Percentiles rank a stretch among this genome's conserved stretches.
Evolutionary conservation across 2,797 vertebrate species (phyloP).

Genomic region (Eutrigla gurnardus): DNA sequence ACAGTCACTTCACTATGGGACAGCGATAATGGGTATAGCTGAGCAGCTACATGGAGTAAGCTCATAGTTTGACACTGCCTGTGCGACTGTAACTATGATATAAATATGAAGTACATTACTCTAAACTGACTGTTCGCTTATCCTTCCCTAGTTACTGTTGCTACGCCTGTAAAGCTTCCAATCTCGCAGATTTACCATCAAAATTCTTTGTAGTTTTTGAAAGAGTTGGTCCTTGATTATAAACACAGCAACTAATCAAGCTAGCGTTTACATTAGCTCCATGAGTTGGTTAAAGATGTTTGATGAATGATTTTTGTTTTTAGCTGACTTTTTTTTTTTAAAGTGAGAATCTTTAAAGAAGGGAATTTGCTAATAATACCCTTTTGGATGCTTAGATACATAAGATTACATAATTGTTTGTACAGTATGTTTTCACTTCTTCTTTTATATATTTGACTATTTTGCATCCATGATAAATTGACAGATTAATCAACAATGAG

Average conservation of each 20-base stretch:
- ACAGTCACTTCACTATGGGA: conserved; percentile 52
- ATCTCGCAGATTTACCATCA: not conserved
- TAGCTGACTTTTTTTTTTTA: too few species aligned
- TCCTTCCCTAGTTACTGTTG: not conserved
- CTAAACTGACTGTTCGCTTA: conserved; percentile 7
- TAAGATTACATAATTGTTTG: not conserved
- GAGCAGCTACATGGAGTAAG: conserved; percentile 47
- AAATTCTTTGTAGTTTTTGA: not conserved
- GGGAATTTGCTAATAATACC: too few species aligned
- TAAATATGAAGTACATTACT: not conserved
- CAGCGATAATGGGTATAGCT: conserved; percentile 26
- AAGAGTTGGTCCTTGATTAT: not conserved
- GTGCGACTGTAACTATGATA: conserved; percentile 18
- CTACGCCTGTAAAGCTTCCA: conserved; percentile 28
- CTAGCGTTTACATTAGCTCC: not conserved
- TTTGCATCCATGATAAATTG: not conserved
- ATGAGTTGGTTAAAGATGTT: too few species aligned
- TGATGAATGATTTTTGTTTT: too few species aligned
- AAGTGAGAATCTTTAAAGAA: too few species aligned
- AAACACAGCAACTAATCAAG: not conserved
- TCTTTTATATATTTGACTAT: not conserved
- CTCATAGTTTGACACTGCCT: conserved; percentile 62
- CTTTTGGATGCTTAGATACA: not conserved
- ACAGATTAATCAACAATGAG: not conserved
- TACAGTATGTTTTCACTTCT: not conserved